Evolutionary conservation across 2,113 vertebrate genomes (phyloP).

Genomic region (Herpailurus yagouaroundi): DNA sequence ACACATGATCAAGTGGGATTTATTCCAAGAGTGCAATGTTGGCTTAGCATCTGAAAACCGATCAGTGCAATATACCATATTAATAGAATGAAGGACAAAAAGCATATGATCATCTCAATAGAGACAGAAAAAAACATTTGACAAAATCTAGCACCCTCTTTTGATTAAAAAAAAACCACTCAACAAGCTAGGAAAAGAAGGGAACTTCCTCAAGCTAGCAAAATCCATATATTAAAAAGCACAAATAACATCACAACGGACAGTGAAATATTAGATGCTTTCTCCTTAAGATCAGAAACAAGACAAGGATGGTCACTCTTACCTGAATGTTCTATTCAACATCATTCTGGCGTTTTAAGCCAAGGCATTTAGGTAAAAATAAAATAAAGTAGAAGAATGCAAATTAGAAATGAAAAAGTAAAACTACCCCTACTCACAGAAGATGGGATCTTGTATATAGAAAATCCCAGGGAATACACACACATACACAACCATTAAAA

Average conservation of each 20-base stretch:
- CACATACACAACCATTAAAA: neutral
- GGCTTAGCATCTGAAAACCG: constrained; percentile 32
- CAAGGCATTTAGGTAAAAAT: neutral
- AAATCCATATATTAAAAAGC: neutral
- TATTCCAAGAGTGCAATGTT: constrained; percentile 43
- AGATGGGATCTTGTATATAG: neutral
- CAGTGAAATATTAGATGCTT: neutral
- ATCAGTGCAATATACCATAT: neutral
- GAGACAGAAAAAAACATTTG: neutral
- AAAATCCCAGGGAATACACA: neutral
- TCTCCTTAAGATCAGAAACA: neutral
- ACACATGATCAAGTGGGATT: neutral
- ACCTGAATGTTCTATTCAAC: neutral
- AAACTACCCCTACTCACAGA: neutral
- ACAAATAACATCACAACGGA: neutral
- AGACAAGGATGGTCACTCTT: neutral
- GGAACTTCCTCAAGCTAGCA: neutral
- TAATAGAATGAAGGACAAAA: constrained; percentile 39
- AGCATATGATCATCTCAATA: neutral
- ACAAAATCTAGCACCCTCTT: constrained; percentile 16
- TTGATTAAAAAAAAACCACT: neutral
- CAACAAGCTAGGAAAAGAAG: neutral
- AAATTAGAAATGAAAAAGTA: neutral
- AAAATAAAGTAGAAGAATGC: neutral
- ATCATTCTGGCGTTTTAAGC: neutral